Percentiles rank a stretch among this genome's conserved stretches.
phyloP scores from a whole-genome alignment of 2,797 vertebrate species.

The Phalloptychus januarius region DNA sequence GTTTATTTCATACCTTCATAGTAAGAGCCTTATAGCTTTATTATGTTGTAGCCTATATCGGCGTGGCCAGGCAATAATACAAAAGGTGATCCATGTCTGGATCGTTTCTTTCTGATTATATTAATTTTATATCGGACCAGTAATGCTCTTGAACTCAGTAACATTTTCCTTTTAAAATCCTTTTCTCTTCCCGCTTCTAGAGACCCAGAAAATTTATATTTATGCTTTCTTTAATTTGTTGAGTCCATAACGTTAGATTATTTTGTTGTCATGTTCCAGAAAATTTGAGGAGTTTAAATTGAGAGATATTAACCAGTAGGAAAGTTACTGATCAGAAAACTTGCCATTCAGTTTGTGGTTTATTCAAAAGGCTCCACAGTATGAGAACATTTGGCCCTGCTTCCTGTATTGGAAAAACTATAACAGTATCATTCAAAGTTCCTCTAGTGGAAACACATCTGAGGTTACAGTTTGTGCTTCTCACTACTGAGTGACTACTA shows the following conservation, averaged over 20 bases:
- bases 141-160: neutral
- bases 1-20: neutral
- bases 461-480: neutral
- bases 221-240: neutral
- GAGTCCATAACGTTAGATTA: neutral
- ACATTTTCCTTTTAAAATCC: neutral
- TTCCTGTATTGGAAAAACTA: neutral
- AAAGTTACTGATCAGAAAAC: neutral
- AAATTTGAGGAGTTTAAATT: neutral
- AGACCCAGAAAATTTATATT: neutral
- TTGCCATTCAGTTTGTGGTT: neutral
- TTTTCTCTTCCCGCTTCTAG: rapidly evolving
- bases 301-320: neutral
- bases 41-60: neutral
- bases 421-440: neutral
- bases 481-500: too few species aligned
- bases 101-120: neutral
- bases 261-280: neutral
- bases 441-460: neutral
- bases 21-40: neutral
- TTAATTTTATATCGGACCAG: neutral
- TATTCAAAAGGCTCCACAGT: neutral
- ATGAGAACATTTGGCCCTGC: neutral
- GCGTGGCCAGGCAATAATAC: neutral
- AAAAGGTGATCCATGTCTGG: neutral